Base-by-base conservation (phyloP, 2,888 invertebrate genomes). In the Eupsilia transversa region DNA sequence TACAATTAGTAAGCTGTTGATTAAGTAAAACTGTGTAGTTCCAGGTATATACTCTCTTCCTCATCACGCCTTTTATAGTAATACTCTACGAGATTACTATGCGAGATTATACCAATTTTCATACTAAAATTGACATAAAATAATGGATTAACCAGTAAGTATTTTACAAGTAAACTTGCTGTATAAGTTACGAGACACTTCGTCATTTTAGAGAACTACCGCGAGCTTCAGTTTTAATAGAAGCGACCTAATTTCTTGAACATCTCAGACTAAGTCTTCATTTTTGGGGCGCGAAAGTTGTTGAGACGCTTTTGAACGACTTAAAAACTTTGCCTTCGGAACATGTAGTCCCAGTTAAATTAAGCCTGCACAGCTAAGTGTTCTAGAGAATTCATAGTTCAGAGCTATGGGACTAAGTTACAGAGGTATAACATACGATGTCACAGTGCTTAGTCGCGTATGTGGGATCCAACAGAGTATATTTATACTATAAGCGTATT, bases 341-440 rank as follows among this genome's bases (percentile, higher is more conserved):
- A 68, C 66, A 56, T 63, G 72, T 63, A 63, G 66, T 57, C 27
- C 10, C 54, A 81, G 72, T 81, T 72, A 69, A 69, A 72, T 69
- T 66, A 72, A 57, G 60, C 52, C 41, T 35, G 35, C 9, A n/a
- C 2, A 70, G 41, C 54, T 69, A 54, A 80, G 38, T 57, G 20
- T 66, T 69, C 35, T 23, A 14, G 12, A 17, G 27, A 52, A 63
- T n/a, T n/a, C n/a, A n/a, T 57, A 66, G 56, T 77, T 77, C n/a
- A 33, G 6, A 35, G 46, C 30, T 54, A 14, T 12, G 33, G 10
- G 0, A 43, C 27, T 12, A 59, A 59, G 70, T 54, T 66, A 38
- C 12, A 38, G 5, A n/a, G 9, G 12, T 52, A 66, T 20, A 20
- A 35, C n/a, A 38, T 56, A 33, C 10, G 2, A 17, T 33, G 38